Evolutionary conservation across 2,888 invertebrate species (phyloP).

Genomic region (Epiblema foenella): DNA sequence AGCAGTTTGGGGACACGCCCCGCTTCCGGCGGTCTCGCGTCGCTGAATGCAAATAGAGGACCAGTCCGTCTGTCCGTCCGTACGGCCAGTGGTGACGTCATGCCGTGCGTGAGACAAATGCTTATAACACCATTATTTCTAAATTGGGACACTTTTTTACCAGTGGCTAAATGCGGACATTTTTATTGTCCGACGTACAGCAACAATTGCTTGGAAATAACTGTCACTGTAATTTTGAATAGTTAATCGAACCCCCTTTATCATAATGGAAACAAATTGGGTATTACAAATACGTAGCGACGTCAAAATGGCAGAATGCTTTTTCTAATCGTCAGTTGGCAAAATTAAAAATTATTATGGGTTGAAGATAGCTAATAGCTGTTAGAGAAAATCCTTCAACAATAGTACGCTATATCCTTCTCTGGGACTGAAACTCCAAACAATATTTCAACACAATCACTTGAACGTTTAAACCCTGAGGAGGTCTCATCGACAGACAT

Average conservation of each 20-base stretch:
- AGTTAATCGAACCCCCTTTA: background rate
- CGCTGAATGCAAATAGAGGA: conserved; percentile 77
- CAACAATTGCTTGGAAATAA: conserved; percentile 34
- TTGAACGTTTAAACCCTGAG: too few species aligned
- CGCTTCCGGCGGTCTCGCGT: conserved; percentile 78
- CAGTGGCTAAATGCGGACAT: conserved; percentile 4
- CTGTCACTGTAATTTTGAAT: conserved; percentile 26
- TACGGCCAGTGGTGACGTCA: conserved; percentile 17
- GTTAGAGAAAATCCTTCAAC: too few species aligned
- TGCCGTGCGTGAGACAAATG: conserved; percentile 36
- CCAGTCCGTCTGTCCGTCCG: conserved; percentile 36
- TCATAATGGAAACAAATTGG: conserved; percentile 14
- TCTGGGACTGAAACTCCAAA: too few species aligned
- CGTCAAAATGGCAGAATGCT: too few species aligned
- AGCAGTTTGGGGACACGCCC: conserved; percentile 79
- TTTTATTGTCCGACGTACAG: conserved; percentile 16
- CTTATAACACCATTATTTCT: conserved; percentile 41
- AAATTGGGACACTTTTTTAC: conserved; percentile 27
- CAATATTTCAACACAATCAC: too few species aligned
- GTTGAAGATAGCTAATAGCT: too few species aligned
- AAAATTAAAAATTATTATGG: too few species aligned
- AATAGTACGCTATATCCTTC: too few species aligned
- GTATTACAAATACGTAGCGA: too few species aligned
- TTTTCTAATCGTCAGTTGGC: too few species aligned
- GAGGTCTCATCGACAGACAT: too few species aligned